Conservation (phyloP, 2,797 vertebrate species). For the Sebastes flavidus region DNA sequence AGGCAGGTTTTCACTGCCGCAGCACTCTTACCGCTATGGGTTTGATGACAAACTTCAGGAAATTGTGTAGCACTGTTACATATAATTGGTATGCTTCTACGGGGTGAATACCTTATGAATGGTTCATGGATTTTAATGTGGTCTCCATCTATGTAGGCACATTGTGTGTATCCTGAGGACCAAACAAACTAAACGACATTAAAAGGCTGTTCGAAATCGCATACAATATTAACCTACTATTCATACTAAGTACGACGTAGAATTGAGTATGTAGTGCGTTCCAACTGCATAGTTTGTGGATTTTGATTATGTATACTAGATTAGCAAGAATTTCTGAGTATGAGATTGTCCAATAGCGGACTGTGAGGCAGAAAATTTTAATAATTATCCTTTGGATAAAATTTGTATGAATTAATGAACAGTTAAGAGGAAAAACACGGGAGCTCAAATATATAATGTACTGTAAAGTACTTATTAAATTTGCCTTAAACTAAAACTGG, state of each 20-base stretch:
- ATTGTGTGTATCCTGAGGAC: not conserved
- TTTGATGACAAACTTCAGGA: conserved; percentile 28
- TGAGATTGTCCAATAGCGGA: not conserved
- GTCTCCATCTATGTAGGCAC: not conserved
- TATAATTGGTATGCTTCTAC: not conserved
- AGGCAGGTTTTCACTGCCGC: not conserved
- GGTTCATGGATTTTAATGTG: too few species aligned
- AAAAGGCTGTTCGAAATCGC: not conserved
- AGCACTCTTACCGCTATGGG: not conserved
- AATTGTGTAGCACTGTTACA: not conserved
- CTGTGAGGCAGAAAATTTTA: not conserved
- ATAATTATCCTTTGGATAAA: not conserved
- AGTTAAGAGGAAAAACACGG: not conserved
- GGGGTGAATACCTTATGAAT: too few species aligned
- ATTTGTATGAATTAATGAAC: not conserved
- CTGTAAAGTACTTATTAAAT: not conserved
- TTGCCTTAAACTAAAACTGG: too few species aligned
- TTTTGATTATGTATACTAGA: too few species aligned
- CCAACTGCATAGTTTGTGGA: not conserved
- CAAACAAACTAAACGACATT: not conserved
- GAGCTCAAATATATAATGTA: not conserved
- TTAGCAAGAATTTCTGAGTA: too few species aligned
- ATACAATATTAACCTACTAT: not conserved
- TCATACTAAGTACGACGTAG: not conserved
- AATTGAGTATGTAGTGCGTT: not conserved